Base-by-base conservation (phyloP, 2,797 vertebrate genomes). In the Rhynchonycteris naso region DNA sequence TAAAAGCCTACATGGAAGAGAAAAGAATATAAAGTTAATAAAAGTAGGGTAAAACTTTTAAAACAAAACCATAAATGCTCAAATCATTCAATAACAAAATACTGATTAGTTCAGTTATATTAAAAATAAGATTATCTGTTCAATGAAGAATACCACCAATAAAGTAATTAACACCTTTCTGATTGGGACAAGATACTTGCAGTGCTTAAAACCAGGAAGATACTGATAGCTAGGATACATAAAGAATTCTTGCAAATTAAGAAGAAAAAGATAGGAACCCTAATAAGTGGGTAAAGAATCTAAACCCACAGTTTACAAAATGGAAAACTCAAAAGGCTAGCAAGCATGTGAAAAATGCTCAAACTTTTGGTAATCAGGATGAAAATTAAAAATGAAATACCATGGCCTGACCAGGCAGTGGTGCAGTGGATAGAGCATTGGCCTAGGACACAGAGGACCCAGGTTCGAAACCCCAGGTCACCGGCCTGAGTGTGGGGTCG, bases 241-340 rank as follows among this genome's bases (percentile, higher is more conserved):
- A 79, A 85, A 85, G 80, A 85, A 86, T 79, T 80, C 56, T 80
- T 33, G 14, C 38, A 84, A 83, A 66, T 79, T 56, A 33, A 71
- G n/a, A 65, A 76, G 81, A 58, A 69, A 93, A 88, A 69, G 33
- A 63, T 33, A 65, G 50, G 28, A 74, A 33, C 10, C 2, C 56
- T 76, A 52, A 26, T 26, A 26, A 91, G 65, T 22, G n/a, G 4
- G 16, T 68, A 35, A 79, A 80, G 16, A 13, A 72, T 65, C 61
- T 61, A 84, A 59, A 58, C 11, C 21, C 35, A 21, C 50, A 58
- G 24, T 52, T 93, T 59, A 52, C 35, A 72, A 86, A 80, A 13
- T 24, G 50, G 47, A 16, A 66, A 83, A 38, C n/a, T 43, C 47
- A n/a, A 72, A 59, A 72, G 56, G n/a, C 58, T 66, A 72, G 58